Evolutionary conservation across 2,888 invertebrate genomes (phyloP).

Genomic region (Yponomeuta malinellus): DNA sequence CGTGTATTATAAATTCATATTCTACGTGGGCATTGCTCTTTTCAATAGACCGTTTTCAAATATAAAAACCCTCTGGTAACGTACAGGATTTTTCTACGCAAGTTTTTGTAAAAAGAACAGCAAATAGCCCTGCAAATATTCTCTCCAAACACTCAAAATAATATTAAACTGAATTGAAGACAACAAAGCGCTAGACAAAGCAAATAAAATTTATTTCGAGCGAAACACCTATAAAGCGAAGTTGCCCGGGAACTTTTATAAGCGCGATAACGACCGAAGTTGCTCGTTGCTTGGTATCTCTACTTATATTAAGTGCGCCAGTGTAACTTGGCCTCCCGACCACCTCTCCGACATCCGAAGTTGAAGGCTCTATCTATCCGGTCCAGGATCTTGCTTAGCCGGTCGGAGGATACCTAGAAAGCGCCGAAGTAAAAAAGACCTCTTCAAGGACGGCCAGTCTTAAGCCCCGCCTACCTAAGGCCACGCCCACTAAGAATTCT

Average conservation of each 20-base stretch:
- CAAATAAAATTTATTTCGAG: conserved; percentile 70
- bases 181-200: conserved; percentile 58
- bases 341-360: conserved; percentile 20
- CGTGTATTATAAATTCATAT: too few relatives aligned
- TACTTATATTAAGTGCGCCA: conserved; percentile 63
- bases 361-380: not conserved
- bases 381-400: conserved; percentile 43
- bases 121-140: not conserved
- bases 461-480: conserved; percentile 55
- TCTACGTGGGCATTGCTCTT: too few relatives aligned
- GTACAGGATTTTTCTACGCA: too few relatives aligned
- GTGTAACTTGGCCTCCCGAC: conserved; percentile 31
- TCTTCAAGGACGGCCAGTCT: conserved; percentile 70
- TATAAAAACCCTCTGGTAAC: too few relatives aligned
- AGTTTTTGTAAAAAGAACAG: too few relatives aligned
- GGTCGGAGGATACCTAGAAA: conserved; percentile 59
- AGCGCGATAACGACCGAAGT: conserved; percentile 74
- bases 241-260: conserved; percentile 72
- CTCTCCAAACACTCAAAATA: not conserved
- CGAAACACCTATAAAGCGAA: conserved; percentile 74
- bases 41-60: too few relatives aligned
- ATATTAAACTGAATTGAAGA: conserved; percentile 21
- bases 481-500: conserved; percentile 63
- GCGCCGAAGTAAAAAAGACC: conserved; percentile 68
- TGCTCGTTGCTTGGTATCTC: conserved; percentile 67